A percentile compares a stretch with the other conserved stretches of the same genome.
These are phyloP conservation scores for Regulus satrapa DNA, from an alignment of 2,113 vertebrate species.

Conservation along the genomic window DNA sequence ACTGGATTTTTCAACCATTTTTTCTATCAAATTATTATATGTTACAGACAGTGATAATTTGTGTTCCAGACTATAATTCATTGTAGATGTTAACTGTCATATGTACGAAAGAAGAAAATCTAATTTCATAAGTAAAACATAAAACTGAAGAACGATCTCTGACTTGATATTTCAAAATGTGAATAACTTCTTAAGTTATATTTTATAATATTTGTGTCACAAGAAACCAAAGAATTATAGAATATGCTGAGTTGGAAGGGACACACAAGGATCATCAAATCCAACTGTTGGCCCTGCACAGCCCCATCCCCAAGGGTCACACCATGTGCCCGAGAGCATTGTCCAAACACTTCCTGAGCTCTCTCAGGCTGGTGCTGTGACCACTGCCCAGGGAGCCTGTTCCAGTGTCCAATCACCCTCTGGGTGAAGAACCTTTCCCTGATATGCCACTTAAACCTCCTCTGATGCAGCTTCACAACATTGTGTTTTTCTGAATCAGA, in stretches of 20 bases:
- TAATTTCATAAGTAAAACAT: background rate
- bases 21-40: background rate
- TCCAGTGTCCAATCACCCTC: background rate
- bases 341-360: accelerated
- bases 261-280: background rate
- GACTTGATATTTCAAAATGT: background rate
- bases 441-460: background rate
- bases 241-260: background rate
- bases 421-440: background rate
- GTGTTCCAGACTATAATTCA: background rate
- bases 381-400: background rate
- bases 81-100: background rate
- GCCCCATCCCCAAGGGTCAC: background rate
- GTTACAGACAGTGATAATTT: background rate
- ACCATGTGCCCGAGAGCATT: accelerated
- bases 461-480: background rate
- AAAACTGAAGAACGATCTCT: background rate
- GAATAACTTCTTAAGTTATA: background rate
- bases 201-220: background rate
- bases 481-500: background rate
- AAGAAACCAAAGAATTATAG: background rate
- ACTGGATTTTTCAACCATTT: background rate
- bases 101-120: background rate
- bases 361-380: background rate
- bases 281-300: background rate